Evolutionary conservation across 2,888 invertebrate species (phyloP).

Genomic region (Elmis aenea): DNA sequence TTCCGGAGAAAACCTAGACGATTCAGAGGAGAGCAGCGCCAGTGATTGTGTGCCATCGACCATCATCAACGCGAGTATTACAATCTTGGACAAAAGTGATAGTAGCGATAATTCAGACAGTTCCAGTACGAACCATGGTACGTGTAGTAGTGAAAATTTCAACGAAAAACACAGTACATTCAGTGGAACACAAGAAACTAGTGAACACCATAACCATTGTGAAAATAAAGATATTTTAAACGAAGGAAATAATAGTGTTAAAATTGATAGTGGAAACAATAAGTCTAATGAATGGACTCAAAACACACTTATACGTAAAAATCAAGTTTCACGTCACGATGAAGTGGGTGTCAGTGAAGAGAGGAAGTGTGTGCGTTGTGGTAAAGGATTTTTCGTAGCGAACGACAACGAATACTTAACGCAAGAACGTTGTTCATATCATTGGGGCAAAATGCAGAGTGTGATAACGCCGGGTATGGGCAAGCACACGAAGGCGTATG

Average conservation of each 20-base stretch:
- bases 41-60: conserved; percentile 2
- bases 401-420: conserved; percentile 66
- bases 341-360: conserved; percentile 11
- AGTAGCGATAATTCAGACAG: neutral
- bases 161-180: too few relatives aligned
- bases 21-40: conserved; percentile 19
- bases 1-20: conserved; percentile 23
- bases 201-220: too few relatives aligned
- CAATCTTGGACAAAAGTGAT: neutral
- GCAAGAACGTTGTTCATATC: conserved; percentile 75
- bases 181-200: too few relatives aligned
- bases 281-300: too few relatives aligned
- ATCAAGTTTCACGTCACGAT: too few relatives aligned
- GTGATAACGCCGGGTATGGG: conserved; percentile 29
- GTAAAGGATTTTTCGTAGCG: conserved; percentile 64
- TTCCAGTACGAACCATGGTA: too few relatives aligned
- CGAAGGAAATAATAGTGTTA: too few relatives aligned
- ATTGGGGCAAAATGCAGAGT: conserved; percentile 74
- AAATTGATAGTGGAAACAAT: too few relatives aligned
- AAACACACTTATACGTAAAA: too few relatives aligned
- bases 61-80: neutral
- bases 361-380: conserved; percentile 63
- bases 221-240: too few relatives aligned
- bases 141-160: conserved; percentile 10
- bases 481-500: conserved; percentile 11